A percentile compares a stretch with the other conserved stretches of the same genome.
phyloP scores from a whole-genome alignment of 2,113 vertebrate species.

The Neopipo cinnamomea region DNA sequence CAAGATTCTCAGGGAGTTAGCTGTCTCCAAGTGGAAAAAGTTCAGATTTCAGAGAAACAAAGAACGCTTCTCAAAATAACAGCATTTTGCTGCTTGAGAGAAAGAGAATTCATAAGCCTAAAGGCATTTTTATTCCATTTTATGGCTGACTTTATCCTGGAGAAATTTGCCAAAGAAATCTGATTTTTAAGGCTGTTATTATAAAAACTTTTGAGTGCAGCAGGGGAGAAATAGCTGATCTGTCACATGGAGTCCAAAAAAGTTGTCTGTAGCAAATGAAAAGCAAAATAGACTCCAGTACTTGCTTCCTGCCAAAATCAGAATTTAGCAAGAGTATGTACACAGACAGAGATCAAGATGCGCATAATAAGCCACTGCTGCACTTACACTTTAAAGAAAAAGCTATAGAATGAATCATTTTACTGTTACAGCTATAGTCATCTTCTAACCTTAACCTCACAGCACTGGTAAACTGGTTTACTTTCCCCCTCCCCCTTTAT shows the following conservation, averaged over 20 bases:
- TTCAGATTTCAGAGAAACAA: constrained; percentile 66
- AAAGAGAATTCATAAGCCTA: background rate
- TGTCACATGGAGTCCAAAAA: background rate
- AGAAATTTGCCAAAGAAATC: constrained; percentile 31
- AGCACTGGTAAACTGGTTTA: background rate
- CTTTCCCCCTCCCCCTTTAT: background rate
- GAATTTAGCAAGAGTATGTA: background rate
- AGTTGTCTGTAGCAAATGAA: background rate
- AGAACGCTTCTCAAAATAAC: constrained; percentile 20
- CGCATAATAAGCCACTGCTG: background rate
- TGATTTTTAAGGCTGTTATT: constrained; percentile 19
- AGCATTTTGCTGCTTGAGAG: background rate
- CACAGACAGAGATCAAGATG: background rate
- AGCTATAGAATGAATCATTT: background rate
- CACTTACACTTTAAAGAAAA: background rate
- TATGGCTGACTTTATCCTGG: background rate
- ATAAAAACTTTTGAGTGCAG: background rate
- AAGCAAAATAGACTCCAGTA: background rate
- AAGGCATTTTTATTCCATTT: constrained; percentile 37
- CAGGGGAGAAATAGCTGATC: background rate
- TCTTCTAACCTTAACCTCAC: background rate
- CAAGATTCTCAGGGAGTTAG: constrained; percentile 29
- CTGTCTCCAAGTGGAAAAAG: constrained; percentile 35
- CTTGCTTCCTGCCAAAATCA: background rate
- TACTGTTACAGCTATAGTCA: background rate